phyloP scores from a whole-genome alignment of 2,888 invertebrate species.

The Amphipoea oculea region DNA sequence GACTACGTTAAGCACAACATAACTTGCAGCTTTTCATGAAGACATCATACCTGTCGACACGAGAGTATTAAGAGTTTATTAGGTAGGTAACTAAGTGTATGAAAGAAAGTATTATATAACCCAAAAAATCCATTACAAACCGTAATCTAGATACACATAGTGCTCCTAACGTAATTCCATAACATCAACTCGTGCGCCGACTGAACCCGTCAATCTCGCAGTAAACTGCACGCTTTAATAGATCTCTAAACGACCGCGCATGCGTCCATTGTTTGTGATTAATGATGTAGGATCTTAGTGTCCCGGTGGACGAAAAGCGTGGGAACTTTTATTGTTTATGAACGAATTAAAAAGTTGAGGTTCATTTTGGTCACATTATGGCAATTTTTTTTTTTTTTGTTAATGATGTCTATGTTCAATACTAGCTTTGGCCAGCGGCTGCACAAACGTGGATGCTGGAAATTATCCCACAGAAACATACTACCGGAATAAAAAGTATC shows the following conservation, averaged over 20 bases:
- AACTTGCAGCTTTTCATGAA: not conserved
- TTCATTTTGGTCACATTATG: not conserved
- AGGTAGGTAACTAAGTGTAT: too few species aligned
- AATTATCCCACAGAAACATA: not conserved
- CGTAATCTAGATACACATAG: conserved; percentile 29
- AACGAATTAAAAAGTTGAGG: not conserved
- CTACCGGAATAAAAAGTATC: not conserved
- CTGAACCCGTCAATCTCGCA: conserved; percentile 66
- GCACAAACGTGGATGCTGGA: not conserved
- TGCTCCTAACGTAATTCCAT: conserved; percentile 51
- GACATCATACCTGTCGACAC: not conserved
- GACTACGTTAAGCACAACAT: not conserved
- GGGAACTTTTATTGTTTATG: conserved; percentile 51
- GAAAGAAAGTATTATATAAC: too few species aligned
- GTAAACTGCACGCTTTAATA: conserved; percentile 67
- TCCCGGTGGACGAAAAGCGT: conserved; percentile 56
- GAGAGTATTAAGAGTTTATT: too few species aligned
- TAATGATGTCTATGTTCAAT: not conserved
- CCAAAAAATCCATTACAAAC: conserved; percentile 13
- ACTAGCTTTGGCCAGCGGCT: not conserved
- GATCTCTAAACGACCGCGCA: conserved; percentile 65
- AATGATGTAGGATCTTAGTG: conserved; percentile 65
- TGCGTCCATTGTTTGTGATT: conserved; percentile 72
- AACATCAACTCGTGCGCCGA: conserved; percentile 57
- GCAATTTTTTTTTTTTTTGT: not conserved